Conservation (phyloP, 2,113 vertebrate species). For the Chroicocephalus ridibundus region DNA sequence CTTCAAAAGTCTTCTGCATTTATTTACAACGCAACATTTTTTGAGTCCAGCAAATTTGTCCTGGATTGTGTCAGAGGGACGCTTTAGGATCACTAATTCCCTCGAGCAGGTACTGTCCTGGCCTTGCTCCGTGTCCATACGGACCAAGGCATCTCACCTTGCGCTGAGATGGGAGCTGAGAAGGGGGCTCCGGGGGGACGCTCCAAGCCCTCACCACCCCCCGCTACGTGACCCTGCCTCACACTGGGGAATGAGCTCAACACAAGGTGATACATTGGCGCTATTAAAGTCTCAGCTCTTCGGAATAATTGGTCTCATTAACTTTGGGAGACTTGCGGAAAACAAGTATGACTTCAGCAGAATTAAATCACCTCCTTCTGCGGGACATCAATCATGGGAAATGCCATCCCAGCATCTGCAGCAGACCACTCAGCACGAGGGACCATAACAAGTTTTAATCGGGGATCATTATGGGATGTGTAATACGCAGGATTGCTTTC, state of each 20-base stretch:
- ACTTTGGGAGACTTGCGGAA: neutral
- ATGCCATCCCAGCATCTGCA: neutral
- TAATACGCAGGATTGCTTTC: neutral
- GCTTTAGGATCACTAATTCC: neutral
- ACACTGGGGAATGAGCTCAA: neutral
- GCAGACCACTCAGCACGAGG: neutral
- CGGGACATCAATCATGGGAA: neutral
- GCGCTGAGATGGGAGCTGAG: rapidly evolving
- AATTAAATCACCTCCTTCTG: neutral
- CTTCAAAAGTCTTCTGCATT: neutral
- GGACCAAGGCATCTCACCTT: neutral
- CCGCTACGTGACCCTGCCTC: neutral
- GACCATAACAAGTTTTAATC: neutral
- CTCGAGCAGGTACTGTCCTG: neutral
- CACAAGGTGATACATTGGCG: neutral
- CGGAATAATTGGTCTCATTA: constrained; percentile 2
- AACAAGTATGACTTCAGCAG: neutral
- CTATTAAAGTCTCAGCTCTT: neutral
- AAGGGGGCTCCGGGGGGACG: neutral
- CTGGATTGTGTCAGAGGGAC: neutral
- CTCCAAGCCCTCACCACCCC: neutral
- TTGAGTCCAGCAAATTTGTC: neutral
- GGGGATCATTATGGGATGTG: neutral
- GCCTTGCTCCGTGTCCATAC: neutral
- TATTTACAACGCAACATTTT: neutral